These are phyloP conservation scores for Brachionus sp. DNA, from an alignment of 1,140 invertebrate species.

Conservation along the genomic window DNA sequence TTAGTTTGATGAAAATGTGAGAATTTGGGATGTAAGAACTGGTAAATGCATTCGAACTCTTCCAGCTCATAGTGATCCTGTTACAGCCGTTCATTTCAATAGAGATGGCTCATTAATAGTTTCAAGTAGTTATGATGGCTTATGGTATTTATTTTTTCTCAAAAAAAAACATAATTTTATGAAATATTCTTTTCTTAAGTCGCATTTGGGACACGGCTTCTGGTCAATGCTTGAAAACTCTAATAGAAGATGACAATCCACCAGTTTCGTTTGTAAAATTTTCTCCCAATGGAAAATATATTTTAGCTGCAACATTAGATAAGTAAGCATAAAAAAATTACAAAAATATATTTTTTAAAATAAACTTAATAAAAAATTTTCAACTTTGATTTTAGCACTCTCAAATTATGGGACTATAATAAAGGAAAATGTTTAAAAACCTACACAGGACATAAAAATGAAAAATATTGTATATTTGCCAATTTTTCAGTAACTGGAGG, in stretches of 20 bases:
- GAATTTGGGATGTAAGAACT: conserved; percentile 98
- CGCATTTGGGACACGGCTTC: conserved; percentile 99
- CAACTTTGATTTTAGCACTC: conserved; percentile 63
- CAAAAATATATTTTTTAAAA: not conserved
- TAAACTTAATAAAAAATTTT: not conserved
- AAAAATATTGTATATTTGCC: conserved; percentile 99
- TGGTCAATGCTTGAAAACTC: conserved; percentile 95
- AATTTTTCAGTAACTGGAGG: conserved; percentile 99
- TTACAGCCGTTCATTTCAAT: conserved; percentile 75
- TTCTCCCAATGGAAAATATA: conserved; percentile 99
- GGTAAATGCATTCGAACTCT: conserved; percentile 97
- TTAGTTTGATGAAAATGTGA: conserved; percentile 95
- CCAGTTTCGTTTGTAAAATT: conserved; percentile 99
- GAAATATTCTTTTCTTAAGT: conserved; percentile 63
- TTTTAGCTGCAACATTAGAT: conserved; percentile 92
- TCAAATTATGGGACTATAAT: conserved; percentile 98
- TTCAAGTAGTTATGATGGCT: conserved; percentile 96
- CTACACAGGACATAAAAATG: conserved; percentile 95
- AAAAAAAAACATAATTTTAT: not conserved
- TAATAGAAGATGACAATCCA: conserved; percentile 84
- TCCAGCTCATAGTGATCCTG: conserved; percentile 98
- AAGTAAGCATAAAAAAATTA: conserved; percentile 63
- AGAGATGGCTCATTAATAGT: conserved; percentile 96
- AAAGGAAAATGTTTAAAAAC: conserved; percentile 90
- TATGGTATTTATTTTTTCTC: conserved; percentile 68